phyloP scores from a whole-genome alignment of 1,140 invertebrate genomes.

The Arion vulgaris region DNA sequence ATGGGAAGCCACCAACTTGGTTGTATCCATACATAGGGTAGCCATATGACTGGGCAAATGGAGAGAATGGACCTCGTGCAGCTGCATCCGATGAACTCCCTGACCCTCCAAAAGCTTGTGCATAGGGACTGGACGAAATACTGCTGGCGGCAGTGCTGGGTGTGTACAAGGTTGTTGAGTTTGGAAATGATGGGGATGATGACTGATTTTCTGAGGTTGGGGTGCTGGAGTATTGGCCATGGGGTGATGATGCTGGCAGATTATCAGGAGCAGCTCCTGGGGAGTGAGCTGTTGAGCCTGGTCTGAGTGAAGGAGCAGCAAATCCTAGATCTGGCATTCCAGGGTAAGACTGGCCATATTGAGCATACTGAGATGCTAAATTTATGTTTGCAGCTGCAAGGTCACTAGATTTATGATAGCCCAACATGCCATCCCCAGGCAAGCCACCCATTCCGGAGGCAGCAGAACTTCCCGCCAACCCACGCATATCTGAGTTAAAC shows the following conservation, averaged over 20 bases:
- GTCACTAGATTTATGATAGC: conserved; percentile 35
- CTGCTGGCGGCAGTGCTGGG: conserved; percentile 33
- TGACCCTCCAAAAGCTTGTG: conserved; percentile 30
- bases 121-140: conserved; percentile 35
- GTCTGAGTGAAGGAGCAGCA: conserved; percentile 13
- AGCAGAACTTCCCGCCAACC: conserved; percentile 19
- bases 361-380: conserved; percentile 25
- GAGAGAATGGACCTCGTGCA: conserved; percentile 25
- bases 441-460: conserved; percentile 34
- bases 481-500: conserved; percentile 29
- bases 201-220: conserved; percentile 32
- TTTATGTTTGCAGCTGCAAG: conserved; percentile 34
- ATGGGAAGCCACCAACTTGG: conserved; percentile 35
- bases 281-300: conserved; percentile 17
- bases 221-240: conserved; percentile 34
- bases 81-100: conserved; percentile 8
- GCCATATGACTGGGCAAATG: conserved; percentile 36
- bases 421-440: conserved; percentile 19
- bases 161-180: conserved; percentile 25
- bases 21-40: conserved; percentile 40
- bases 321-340: conserved; percentile 36
- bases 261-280: conserved; percentile 32
- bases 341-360: conserved; percentile 30
- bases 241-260: conserved; percentile 34
- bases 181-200: conserved; percentile 6